phyloP scores from a whole-genome alignment of 2,888 invertebrate genomes.

The Theodoxus fluviatilis region DNA sequence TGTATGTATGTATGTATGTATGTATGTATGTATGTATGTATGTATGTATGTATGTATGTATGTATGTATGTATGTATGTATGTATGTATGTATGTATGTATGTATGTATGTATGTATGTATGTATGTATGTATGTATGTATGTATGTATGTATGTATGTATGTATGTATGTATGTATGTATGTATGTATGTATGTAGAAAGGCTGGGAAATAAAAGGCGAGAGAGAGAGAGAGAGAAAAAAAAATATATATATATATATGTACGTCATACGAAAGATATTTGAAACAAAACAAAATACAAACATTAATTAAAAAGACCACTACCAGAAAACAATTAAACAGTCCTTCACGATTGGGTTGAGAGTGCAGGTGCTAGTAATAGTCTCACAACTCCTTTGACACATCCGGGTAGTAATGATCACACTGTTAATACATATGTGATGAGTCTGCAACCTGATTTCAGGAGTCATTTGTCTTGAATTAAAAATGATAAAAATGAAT shows the following conservation, averaged over 20 bases:
- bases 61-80: conserved; percentile 37
- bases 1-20: conserved; percentile 21
- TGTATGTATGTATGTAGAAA: background rate
- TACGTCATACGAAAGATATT: background rate
- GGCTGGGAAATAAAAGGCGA: no score
- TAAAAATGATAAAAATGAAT: no score
- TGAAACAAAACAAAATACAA: background rate
- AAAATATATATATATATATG: no score
- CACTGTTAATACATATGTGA: no score
- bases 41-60: conserved; percentile 35
- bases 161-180: background rate
- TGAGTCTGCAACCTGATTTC: no score
- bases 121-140: conserved; percentile 28
- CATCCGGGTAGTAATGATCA: no score
- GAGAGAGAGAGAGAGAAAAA: no score
- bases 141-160: conserved; percentile 13
- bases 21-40: conserved; percentile 23
- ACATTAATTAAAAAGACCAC: background rate
- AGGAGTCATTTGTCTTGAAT: no score
- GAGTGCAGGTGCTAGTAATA: background rate
- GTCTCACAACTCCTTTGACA: no score
- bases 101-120: conserved; percentile 32
- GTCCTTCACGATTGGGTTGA: background rate
- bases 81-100: conserved; percentile 25
- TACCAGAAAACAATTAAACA: background rate